Evolutionary conservation across 2,113 vertebrate species (phyloP), one percentile per base, ranked within the genome.

Genomic region (Ornithorhynchus anatinus): DNA sequence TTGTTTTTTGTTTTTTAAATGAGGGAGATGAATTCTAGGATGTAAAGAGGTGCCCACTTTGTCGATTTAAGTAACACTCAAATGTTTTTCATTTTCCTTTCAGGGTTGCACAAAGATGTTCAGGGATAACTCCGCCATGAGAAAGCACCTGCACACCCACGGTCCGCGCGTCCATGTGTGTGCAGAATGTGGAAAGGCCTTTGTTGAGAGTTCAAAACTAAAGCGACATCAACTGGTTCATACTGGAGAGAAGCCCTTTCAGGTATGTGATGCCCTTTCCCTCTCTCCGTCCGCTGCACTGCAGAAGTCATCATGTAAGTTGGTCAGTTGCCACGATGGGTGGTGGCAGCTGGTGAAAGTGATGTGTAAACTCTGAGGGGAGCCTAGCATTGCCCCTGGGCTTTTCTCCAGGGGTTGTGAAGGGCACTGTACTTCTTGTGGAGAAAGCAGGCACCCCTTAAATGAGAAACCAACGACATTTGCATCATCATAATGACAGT

Each of bases 41-140:
- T 12, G 33, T 42, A 51, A 27, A 22, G 19, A 20, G 16, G 43
- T 10, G 48, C 2, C 7, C 37, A 7, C 8, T 44, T 74, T 48
- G 20, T 43, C 75, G 75, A 51, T 48, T 43, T 75, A 69, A 51
- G 31, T 35, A 62, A 29, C 53, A 54, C 56, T 91, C 81, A 84
- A 70, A 58, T 81, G 73, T 84, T 44, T 74, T 73, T 88, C 60
- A 67, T 54, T 87, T 15, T 89, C 91, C 70, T 75, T 74, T 19
- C 90, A 99, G 97, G 97, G 97, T 87, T 99, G 97, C 88, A 97
- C 96, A 63, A 99, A 99, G 92, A 99, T 99, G 97, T 99, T 99
- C 94, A 96, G 97, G 94, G 97, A 99, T 90, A 99, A 99, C 92
- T 99, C 97, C 11, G 97, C 97, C 29, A 99, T 99, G 97, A 95